Conservation (phyloP, 2,113 vertebrate species). For the Ictalurus furcatus region DNA sequence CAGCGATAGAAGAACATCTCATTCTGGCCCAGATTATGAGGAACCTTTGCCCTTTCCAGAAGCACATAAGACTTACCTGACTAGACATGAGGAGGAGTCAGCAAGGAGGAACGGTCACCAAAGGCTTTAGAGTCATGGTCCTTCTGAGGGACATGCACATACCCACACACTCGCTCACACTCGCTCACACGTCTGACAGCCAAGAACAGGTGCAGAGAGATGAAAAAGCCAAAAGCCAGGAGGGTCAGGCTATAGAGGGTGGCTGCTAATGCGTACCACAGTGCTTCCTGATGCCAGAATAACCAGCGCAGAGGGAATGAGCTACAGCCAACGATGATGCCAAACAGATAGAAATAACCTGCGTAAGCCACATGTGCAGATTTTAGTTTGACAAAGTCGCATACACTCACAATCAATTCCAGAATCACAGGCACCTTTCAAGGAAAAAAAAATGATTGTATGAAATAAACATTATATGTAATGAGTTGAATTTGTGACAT, state of each 20-base stretch:
- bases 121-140: not conserved
- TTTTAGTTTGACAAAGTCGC: not conserved
- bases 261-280: constrained; percentile 27
- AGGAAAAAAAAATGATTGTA: not conserved
- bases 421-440: not conserved
- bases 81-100: constrained; percentile 54
- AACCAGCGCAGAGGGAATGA: not conserved
- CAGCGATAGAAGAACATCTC: not conserved
- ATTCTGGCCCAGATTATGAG: not conserved
- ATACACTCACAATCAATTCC: not conserved
- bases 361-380: not conserved
- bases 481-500: not conserved
- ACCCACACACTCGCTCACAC: not conserved
- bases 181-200: constrained; percentile 62
- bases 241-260: constrained; percentile 56
- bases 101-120: constrained; percentile 22
- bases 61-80: constrained; percentile 66
- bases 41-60: constrained; percentile 45
- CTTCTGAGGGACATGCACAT: constrained; percentile 38
- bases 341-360: constrained; percentile 21
- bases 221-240: constrained; percentile 56
- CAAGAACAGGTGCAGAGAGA: constrained; percentile 67
- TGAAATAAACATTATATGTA: not conserved
- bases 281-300: constrained; percentile 23
- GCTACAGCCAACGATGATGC: constrained; percentile 20